These are phyloP conservation scores for Scolopax bukidnonensis DNA, from an alignment of 2,797 vertebrate genomes.

Conservation along the genomic window DNA sequence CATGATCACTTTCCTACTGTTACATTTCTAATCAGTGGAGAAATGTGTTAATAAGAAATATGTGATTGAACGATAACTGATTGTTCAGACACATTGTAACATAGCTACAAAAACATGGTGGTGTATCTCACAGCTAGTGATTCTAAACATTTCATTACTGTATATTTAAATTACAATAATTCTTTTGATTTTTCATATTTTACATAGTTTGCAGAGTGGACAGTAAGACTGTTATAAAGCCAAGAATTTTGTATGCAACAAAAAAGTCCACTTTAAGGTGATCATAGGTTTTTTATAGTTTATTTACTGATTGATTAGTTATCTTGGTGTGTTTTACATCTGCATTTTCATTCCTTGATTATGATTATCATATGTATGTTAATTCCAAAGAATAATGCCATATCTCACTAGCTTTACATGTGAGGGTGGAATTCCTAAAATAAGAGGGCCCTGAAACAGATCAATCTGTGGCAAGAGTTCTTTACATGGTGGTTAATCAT, in stretches of 20 bases:
- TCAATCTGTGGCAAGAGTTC: not conserved
- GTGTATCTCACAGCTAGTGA: not conserved
- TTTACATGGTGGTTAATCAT: not conserved
- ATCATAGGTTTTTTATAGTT: conserved; percentile 28
- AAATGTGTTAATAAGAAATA: not conserved
- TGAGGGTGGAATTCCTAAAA: not conserved
- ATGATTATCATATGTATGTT: not conserved
- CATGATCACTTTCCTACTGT: not conserved
- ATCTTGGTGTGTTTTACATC: conserved; percentile 14
- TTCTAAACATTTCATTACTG: not conserved
- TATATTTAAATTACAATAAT: conserved; percentile 31
- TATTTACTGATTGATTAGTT: conserved; percentile 29
- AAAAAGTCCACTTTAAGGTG: conserved; percentile 57
- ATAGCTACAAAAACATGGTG: not conserved
- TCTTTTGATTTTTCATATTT: conserved; percentile 49
- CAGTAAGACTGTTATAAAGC: conserved; percentile 60
- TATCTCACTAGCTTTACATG: not conserved
- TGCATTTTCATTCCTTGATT: conserved; percentile 44
- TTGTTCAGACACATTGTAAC: not conserved
- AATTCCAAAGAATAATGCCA: not conserved
- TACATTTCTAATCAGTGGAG: not conserved
- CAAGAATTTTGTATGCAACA: conserved; percentile 61
- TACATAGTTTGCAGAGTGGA: conserved; percentile 52
- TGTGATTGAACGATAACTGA: not conserved
- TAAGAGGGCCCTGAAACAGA: not conserved